Conservation (phyloP, 1,140 invertebrate genomes). For the Dendroctonus valens region DNA sequence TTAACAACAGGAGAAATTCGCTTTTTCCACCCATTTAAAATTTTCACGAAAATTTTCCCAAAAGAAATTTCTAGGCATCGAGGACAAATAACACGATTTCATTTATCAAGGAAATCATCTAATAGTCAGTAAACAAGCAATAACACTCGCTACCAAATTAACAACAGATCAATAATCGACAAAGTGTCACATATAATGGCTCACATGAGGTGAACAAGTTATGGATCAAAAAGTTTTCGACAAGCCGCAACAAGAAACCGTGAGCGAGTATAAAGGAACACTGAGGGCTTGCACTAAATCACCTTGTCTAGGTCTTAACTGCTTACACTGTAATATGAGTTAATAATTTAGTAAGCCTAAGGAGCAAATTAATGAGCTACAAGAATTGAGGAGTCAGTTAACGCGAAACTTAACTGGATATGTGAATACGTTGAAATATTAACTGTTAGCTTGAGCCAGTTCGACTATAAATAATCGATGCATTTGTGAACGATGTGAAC, state of each 20-base stretch:
- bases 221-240: constrained; percentile 10
- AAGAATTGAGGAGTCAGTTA: constrained; percentile 28
- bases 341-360: constrained; percentile 28
- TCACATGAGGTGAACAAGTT: constrained; percentile 2
- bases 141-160: no score
- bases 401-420: constrained; percentile 10
- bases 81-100: no score
- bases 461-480: no score
- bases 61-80: no score
- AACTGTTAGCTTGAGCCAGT: neutral
- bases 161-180: no score
- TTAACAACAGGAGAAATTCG: no score
- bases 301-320: constrained; percentile 27
- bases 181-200: neutral
- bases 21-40: no score
- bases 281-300: constrained; percentile 17
- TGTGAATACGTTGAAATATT: constrained; percentile 16
- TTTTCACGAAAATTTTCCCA: no score
- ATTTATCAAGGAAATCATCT: no score
- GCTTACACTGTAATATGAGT: constrained; percentile 28
- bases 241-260: constrained; percentile 9
- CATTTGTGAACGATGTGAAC: no score
- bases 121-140: no score
- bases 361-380: constrained; percentile 24
- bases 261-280: constrained; percentile 10